Evolutionary conservation across 2,113 vertebrate genomes (phyloP), one percentile per base, ranked within the genome.

Genomic region (Ascaphus truei): DNA sequence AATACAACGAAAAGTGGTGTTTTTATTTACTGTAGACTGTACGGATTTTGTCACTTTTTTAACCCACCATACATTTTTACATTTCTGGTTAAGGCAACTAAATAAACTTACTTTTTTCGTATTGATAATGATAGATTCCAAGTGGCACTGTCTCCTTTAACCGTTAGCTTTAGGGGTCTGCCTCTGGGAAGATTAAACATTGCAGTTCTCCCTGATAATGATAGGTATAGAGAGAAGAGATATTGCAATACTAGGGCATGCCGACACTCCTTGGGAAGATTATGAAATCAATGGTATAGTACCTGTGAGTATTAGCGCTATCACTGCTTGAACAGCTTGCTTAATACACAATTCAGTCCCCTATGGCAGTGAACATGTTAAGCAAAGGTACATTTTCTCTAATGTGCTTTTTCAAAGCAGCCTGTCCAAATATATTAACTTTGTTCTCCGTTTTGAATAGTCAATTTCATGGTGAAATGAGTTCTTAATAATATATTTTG

Each of bases 401-500:
- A 88, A 90, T 76, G 75, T n/a, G 80, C 77, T 78, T 78, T 85
- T 86, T 86, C 86, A 88, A 86, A 20, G 83, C 88, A 90, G 88
- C 85, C 90, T 90, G 85, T 90, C 88, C 89, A 87, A 89, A 89
- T 91, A 91, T 91, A 91, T 91, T 90, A 91, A 90, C 87, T 91
- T 86, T 85, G 88, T 85, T 85, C 90, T 89, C 83, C 91, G 85
- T 89, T 91, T 87, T 87, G 89, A 90, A 91, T 90, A 91, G 81
- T 89, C 90, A 91, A 90, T 91, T 91, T 91, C 88, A 91, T 86
- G 88, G 88, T 91, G 85, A 91, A 91, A 91, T 91, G 90, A 90
- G 82, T 91, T 91, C 89, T 87, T 91, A 91, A 91, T 91, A 91
- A 91, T 90, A 89, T 90, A 91, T 91, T 91, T 91, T 89, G 88